A percentile compares a stretch with the other conserved stretches of the same genome.
These are phyloP conservation scores for Ectropis grisescens DNA, from an alignment of 1,140 invertebrate genomes.

Conservation along the genomic window DNA sequence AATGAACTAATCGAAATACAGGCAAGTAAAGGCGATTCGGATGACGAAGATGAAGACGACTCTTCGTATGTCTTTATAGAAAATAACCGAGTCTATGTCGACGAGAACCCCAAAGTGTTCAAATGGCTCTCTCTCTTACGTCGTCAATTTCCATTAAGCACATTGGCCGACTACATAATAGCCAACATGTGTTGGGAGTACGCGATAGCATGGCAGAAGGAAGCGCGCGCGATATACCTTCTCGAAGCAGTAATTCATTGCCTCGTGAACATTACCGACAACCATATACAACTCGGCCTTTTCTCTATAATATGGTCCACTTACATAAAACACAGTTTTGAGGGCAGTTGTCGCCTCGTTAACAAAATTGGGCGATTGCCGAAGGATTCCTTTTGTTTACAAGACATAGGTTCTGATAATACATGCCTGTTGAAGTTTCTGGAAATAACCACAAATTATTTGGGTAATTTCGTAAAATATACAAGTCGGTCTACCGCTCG, in stretches of 20 bases:
- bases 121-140: conserved; percentile 75
- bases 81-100: conserved; percentile 36
- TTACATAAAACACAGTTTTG: conserved; percentile 82
- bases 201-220: conserved; percentile 86
- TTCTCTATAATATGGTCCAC: conserved; percentile 90
- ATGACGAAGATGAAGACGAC: conserved; percentile 22
- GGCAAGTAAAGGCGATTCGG: conserved; percentile 12
- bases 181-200: conserved; percentile 94
- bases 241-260: conserved; percentile 76
- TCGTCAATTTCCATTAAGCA: conserved; percentile 87
- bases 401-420: conserved; percentile 82
- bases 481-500: conserved; percentile 48
- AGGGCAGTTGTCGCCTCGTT: conserved; percentile 81
- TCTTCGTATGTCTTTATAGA: conserved; percentile 38
- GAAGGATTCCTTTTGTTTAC: conserved; percentile 84
- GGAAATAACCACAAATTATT: conserved; percentile 76
- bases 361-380: conserved; percentile 91
- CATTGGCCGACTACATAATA: conserved; percentile 82
- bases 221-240: conserved; percentile 75
- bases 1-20: conserved; percentile 46
- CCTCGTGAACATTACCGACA: conserved; percentile 73
- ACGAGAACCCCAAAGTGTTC: conserved; percentile 61
- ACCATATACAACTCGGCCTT: conserved; percentile 79
- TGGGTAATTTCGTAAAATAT: conserved; percentile 83
- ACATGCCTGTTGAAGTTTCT: conserved; percentile 78